Evolutionary conservation across 2,888 invertebrate genomes (phyloP).

Genomic region (Pristionchus exspectatus): DNA sequence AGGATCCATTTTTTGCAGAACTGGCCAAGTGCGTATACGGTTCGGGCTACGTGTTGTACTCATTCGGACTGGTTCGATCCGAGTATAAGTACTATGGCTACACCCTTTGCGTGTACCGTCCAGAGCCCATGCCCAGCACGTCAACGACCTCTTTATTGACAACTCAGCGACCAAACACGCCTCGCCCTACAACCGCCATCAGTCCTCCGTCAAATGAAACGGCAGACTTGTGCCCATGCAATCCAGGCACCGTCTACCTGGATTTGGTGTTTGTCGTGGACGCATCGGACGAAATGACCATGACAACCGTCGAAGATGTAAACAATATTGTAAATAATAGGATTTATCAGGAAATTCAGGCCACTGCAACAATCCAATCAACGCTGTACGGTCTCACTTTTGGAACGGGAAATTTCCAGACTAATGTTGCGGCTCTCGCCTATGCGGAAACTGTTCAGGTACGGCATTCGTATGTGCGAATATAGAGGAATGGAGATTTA

Average conservation of each 20-base stretch:
- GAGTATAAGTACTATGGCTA: no score
- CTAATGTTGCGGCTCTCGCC: not conserved
- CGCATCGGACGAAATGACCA: not conserved
- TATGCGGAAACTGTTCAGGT: slow-evolving; percentile 10
- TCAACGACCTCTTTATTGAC: no score
- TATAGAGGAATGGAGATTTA: not conserved
- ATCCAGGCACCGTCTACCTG: not conserved
- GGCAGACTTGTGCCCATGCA: not conserved
- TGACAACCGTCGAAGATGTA: not conserved
- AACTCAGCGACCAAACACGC: no score
- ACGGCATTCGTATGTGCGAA: not conserved
- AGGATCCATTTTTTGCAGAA: no score
- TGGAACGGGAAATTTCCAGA: not conserved
- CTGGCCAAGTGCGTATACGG: no score
- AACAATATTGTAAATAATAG: not conserved
- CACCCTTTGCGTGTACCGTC: no score
- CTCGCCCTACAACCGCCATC: no score
- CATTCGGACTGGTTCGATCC: no score
- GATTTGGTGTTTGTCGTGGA: not conserved
- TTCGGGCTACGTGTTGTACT: no score
- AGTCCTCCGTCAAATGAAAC: not conserved
- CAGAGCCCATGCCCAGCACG: no score
- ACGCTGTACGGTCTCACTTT: not conserved
- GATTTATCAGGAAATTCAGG: not conserved
- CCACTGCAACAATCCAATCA: not conserved